These are phyloP conservation scores for Deilephila elpenor DNA, from an alignment of 2,888 invertebrate genomes.

Conservation along the genomic window DNA sequence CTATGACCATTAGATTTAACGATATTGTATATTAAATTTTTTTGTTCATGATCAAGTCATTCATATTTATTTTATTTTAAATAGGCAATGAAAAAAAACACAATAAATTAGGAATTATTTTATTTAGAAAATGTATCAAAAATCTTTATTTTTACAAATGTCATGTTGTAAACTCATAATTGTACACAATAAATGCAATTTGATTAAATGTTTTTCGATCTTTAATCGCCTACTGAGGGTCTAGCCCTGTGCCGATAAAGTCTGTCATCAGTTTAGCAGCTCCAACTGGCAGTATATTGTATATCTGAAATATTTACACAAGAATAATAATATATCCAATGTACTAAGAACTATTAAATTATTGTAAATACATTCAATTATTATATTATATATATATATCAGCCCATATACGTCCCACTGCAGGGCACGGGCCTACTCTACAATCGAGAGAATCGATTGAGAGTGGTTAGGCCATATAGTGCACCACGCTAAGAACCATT, in stretches of 20 bases:
- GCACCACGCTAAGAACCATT: too few species aligned
- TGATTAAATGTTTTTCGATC: not conserved
- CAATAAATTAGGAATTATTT: not conserved
- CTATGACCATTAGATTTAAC: too few species aligned
- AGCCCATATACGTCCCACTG: too few species aligned
- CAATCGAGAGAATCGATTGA: too few species aligned
- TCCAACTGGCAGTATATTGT: conserved; percentile 81
- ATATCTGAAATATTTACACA: conserved; percentile 56
- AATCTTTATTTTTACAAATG: not conserved
- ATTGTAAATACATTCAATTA: too few species aligned
- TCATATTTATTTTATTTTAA: too few species aligned
- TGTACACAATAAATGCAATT: not conserved
- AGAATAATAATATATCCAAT: not conserved
- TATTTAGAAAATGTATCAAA: not conserved
- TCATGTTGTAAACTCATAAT: not conserved
- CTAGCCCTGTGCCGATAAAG: conserved; percentile 86
- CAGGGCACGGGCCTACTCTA: too few species aligned
- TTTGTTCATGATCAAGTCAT: too few species aligned
- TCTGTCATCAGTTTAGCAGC: conserved; percentile 75
- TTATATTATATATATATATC: too few species aligned
- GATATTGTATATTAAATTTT: too few species aligned
- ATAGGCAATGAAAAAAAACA: not conserved
- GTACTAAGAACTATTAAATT: too few species aligned
- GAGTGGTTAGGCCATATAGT: too few species aligned
- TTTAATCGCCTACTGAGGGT: conserved; percentile 66